phyloP scores from a whole-genome alignment of 2,888 invertebrate genomes.

The Enoplolaimus lenunculus region DNA sequence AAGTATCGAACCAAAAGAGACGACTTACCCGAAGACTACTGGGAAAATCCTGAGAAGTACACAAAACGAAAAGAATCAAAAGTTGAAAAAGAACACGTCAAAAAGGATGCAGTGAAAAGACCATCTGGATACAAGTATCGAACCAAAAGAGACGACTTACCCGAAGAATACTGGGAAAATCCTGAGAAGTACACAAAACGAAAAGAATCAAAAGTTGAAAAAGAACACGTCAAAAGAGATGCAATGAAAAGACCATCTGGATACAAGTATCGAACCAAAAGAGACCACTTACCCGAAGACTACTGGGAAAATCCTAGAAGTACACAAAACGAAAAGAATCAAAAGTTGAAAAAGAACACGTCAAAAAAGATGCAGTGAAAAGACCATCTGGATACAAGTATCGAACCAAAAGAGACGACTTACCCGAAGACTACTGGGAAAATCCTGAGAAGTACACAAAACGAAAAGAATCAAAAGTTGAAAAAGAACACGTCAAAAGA shows the following conservation, averaged over 20 bases:
- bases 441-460: not conserved
- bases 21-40: not conserved
- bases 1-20: not conserved
- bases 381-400: not conserved
- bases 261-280: not conserved
- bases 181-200: not conserved
- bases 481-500: not conserved
- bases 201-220: not conserved
- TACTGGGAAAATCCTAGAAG: slow-evolving; percentile 1
- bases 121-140: not conserved
- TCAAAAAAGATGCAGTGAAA: not conserved
- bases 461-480: not conserved
- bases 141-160: not conserved
- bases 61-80: not conserved
- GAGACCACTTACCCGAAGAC: not conserved
- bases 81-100: not conserved
- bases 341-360: too few relatives aligned
- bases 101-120: not conserved
- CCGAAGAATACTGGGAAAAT: not conserved
- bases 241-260: not conserved
- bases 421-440: not conserved
- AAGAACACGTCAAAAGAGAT: too few relatives aligned
- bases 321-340: too few relatives aligned
- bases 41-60: not conserved
- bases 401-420: not conserved